These are phyloP conservation scores for Tachysurus fulvidraco DNA, from an alignment of 2,113 vertebrate genomes.

Conservation along the genomic window DNA sequence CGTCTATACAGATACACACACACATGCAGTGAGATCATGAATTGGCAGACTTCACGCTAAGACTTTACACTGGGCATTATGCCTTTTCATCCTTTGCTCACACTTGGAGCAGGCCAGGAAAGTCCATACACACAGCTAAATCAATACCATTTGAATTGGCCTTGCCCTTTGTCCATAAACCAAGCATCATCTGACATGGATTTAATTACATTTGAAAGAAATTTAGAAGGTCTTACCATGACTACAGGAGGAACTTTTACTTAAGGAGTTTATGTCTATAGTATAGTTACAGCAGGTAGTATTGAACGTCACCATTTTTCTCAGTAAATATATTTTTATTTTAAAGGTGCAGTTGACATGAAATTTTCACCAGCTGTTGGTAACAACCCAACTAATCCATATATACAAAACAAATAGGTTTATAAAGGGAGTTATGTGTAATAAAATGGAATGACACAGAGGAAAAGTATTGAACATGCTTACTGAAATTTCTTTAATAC, in stretches of 20 bases:
- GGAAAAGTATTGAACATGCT: too few relatives aligned
- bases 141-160: constrained; percentile 26
- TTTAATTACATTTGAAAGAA: background rate
- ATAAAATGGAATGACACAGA: too few relatives aligned
- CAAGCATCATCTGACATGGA: background rate
- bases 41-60: constrained; percentile 62
- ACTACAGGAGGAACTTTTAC: background rate
- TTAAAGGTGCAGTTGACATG: too few relatives aligned
- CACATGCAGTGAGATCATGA: constrained; percentile 64
- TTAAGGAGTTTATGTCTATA: background rate
- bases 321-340: too few relatives aligned
- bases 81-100: constrained; percentile 51
- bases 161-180: background rate
- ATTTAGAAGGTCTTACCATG: background rate
- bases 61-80: constrained; percentile 48
- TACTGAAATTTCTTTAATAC: too few relatives aligned
- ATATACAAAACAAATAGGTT: too few relatives aligned
- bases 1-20: constrained; percentile 48
- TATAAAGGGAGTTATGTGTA: too few relatives aligned
- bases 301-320: too few relatives aligned
- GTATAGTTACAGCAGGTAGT: background rate
- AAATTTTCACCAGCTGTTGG: too few relatives aligned
- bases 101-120: constrained; percentile 42
- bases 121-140: constrained; percentile 47
- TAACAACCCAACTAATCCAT: too few relatives aligned